Percentiles rank a stretch among this genome's conserved stretches.
These are phyloP conservation scores for Nettapus auritus DNA, from an alignment of 2,113 vertebrate genomes.

Conservation along the genomic window DNA sequence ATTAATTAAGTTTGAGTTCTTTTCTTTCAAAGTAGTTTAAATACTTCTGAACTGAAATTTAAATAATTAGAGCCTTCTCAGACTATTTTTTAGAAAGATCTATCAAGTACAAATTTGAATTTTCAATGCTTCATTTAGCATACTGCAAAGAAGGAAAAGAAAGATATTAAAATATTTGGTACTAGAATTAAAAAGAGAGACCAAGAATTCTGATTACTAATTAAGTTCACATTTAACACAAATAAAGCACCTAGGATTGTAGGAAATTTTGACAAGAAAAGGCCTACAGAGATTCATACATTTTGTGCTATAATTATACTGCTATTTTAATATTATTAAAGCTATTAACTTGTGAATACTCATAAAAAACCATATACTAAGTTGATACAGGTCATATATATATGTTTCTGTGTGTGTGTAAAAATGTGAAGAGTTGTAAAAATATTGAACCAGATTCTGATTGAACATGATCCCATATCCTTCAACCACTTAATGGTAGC, in stretches of 20 bases:
- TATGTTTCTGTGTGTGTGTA: neutral
- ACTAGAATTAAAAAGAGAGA: constrained; percentile 43
- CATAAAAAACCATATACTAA: neutral
- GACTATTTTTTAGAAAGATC: constrained; percentile 46
- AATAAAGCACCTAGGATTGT: constrained; percentile 16
- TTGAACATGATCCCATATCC: neutral
- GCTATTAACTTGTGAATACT: constrained; percentile 59
- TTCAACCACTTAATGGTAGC: neutral
- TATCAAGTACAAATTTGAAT: constrained; percentile 41
- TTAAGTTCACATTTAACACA: constrained; percentile 55
- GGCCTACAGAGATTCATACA: neutral
- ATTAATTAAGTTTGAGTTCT: constrained; percentile 36
- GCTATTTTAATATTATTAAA: constrained; percentile 44
- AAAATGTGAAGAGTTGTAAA: constrained; percentile 37
- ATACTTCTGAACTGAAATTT: constrained; percentile 65
- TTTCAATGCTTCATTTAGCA: constrained; percentile 60
- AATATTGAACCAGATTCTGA: constrained; percentile 38
- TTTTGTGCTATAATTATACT: constrained; percentile 57
- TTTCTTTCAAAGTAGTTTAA: constrained; percentile 29
- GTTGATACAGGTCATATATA: neutral
- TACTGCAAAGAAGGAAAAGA: constrained; percentile 29
- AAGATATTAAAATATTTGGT: constrained; percentile 71
- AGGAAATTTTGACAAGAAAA: constrained; percentile 40
- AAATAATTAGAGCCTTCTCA: constrained; percentile 66
- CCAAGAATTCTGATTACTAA: constrained; percentile 55